Evolutionary conservation across 1,140 invertebrate genomes (phyloP).

Genomic region (Drosophila elegans): DNA sequence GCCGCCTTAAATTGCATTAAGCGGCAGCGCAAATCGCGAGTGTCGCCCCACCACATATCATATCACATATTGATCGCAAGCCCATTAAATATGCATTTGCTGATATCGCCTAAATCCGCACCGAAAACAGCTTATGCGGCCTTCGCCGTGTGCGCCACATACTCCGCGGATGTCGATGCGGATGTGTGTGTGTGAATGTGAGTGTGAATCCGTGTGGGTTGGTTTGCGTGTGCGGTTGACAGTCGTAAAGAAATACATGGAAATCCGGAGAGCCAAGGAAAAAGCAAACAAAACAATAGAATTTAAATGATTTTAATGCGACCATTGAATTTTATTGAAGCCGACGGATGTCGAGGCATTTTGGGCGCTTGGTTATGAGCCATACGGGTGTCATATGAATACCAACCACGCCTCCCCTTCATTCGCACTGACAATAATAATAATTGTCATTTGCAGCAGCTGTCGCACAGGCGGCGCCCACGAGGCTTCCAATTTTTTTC

Average conservation of each 20-base stretch:
- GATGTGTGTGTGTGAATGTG: not conserved
- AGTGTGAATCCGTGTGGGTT: constrained; percentile 3
- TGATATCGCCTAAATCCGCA: constrained; percentile 78
- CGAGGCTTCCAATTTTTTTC: constrained; percentile 47
- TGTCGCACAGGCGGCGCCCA: constrained; percentile 52
- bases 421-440: constrained; percentile 82
- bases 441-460: constrained; percentile 83
- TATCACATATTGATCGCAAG: constrained; percentile 70
- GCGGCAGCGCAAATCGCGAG: constrained; percentile 16
- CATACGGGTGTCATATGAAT: constrained; percentile 68
- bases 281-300: constrained; percentile 77
- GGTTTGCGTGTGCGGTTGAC: constrained; percentile 28
- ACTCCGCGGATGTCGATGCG: too few relatives aligned
- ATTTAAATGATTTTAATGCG: constrained; percentile 83
- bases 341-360: constrained; percentile 54
- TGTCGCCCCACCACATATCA: constrained; percentile 33
- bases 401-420: constrained; percentile 43
- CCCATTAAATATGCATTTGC: constrained; percentile 81
- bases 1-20: constrained; percentile 47
- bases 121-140: constrained; percentile 79
- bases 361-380: constrained; percentile 59
- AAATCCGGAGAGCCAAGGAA: constrained; percentile 48
- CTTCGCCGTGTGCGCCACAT: constrained; percentile 24
- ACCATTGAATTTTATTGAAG: constrained; percentile 80
- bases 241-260: constrained; percentile 60